phyloP scores from a whole-genome alignment of 2,113 vertebrate genomes.

The Sebastes schlegelii region DNA sequence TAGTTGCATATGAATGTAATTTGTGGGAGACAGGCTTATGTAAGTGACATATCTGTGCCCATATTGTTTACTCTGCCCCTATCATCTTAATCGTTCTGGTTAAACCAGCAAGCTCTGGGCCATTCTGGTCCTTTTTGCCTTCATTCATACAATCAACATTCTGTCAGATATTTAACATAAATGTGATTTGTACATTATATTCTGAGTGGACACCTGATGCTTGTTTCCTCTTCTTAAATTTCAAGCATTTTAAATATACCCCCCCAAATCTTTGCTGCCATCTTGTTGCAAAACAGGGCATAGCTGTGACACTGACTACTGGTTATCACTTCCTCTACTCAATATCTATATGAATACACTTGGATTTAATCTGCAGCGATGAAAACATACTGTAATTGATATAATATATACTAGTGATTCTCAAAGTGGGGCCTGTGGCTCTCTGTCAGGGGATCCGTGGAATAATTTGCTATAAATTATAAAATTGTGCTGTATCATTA shows the following conservation, averaged over 20 bases:
- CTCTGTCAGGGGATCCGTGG: too few relatives aligned
- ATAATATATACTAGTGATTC: not conserved
- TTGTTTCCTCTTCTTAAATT: not conserved
- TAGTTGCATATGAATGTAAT: not conserved
- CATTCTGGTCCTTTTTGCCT: not conserved
- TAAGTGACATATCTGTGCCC: not conserved
- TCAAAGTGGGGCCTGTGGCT: too few relatives aligned
- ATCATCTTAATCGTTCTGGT: not conserved
- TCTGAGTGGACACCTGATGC: not conserved
- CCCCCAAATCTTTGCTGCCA: slow-evolving; percentile 57
- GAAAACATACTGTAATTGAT: not conserved
- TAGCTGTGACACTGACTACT: not conserved
- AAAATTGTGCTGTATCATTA: too few relatives aligned
- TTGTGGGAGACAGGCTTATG: not conserved
- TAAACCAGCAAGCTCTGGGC: not conserved
- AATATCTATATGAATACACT: not conserved
- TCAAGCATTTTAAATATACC: not conserved
- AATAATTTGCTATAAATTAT: too few relatives aligned
- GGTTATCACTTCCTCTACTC: not conserved
- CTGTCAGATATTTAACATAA: not conserved
- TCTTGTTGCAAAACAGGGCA: slow-evolving; percentile 50
- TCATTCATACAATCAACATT: not conserved
- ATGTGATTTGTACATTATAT: not conserved
- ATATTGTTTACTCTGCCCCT: slow-evolving; percentile 1
- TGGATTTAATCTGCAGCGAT: not conserved